Base-by-base conservation (phyloP, 64 coral and sea anemone species). In the Montipora sp. region DNA sequence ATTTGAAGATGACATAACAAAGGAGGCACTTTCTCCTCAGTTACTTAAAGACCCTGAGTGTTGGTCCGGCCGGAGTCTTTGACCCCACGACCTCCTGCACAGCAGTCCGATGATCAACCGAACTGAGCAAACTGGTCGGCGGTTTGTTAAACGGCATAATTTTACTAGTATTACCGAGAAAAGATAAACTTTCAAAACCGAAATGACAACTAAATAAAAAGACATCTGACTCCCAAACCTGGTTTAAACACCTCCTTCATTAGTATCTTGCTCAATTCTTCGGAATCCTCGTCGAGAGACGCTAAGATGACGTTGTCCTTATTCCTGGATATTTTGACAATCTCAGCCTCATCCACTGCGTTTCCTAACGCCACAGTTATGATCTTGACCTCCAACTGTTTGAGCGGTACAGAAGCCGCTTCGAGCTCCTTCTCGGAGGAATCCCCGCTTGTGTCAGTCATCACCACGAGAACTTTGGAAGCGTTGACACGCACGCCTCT, bases 181-280 rank as follows among this genome's bases (percentile, higher is more conserved):
- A 7, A 10, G 51, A 7, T 55, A 10, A 55, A 2, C 10, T 5
- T 55, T 55, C 6, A 5, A 55, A 55, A 66, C 61, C 7, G 2
- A 66, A 66, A 5, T 20, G 20, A 71, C 5, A 21, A 7, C 18
- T 21, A 7, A 22, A 71, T 4, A 68, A 68, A 84, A 70, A n/a
- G 48, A 70, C 20, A 43, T 66, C 3, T 75, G 36, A 1, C 73
- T 5, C 7, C 15, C 75, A 21, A 45, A 67, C 77, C 61, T 78
- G 75, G 55, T 80, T 83, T 21, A 6, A 81, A 83, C 49, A 91
- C 69, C n/a, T 46, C 68, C 15, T 91, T 60, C 89, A 91, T 83
- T 46, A 91, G 3, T 46, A 11, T 21, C 47, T 70, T 72, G 68
- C 78, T 59, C 57, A 83, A 3, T 5, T 16, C 2, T 5, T 27